phyloP scores from a whole-genome alignment of 1,140 invertebrate genomes.

The Aphis gossypii region DNA sequence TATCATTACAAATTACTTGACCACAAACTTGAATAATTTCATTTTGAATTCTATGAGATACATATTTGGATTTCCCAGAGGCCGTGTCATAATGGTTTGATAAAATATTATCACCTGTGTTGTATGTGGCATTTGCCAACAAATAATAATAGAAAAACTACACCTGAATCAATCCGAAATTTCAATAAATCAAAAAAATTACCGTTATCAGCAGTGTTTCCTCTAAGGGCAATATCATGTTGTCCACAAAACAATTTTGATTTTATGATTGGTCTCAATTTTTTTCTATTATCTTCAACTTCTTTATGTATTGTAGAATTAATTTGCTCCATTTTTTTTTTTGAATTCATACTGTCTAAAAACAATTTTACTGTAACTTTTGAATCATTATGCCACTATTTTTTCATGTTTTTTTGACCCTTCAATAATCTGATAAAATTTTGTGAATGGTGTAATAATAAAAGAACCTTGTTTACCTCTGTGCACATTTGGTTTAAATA shows the following conservation, averaged over 20 bases:
- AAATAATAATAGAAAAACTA: too few species aligned
- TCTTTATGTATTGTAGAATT: constrained; percentile 57
- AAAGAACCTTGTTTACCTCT: constrained; percentile 60
- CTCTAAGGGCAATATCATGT: constrained; percentile 62
- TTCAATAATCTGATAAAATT: constrained; percentile 61
- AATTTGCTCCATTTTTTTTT: constrained; percentile 58
- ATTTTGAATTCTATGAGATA: constrained; percentile 62
- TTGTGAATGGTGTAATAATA: constrained; percentile 59
- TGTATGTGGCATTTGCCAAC: too few species aligned
- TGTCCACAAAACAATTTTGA: constrained; percentile 61
- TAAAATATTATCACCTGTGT: constrained; percentile 60
- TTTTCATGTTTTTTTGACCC: constrained; percentile 59
- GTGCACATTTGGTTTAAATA: constrained; percentile 60
- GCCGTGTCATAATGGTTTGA: constrained; percentile 59
- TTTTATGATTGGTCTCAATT: constrained; percentile 61
- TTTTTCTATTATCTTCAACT: constrained; percentile 58
- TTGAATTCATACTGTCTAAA: constrained; percentile 60
- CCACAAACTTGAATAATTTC: constrained; percentile 61
- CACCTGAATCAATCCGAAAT: constrained; percentile 59
- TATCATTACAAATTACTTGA: constrained; percentile 59
- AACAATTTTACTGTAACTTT: constrained; percentile 60
- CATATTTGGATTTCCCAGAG: constrained; percentile 60
- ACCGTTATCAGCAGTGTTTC: constrained; percentile 59
- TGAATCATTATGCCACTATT: constrained; percentile 59
- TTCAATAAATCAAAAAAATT: constrained; percentile 61